These are phyloP conservation scores for Baccha elongata DNA, from an alignment of 2,888 invertebrate species.

Conservation along the genomic window DNA sequence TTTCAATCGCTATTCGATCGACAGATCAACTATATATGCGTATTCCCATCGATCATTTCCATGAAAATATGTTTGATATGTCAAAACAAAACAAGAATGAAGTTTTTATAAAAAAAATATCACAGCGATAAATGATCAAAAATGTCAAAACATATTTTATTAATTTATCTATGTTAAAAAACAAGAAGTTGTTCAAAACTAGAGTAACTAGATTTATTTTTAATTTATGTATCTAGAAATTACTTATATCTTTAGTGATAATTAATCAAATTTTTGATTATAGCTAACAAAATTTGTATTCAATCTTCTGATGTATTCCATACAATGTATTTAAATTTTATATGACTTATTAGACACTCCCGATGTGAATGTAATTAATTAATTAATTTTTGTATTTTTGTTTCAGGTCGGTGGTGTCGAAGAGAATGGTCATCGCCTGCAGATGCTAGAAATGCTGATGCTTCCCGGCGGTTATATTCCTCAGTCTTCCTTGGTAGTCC, in stretches of 20 bases:
- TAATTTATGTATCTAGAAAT: no score
- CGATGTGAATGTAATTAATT: conserved; percentile 42
- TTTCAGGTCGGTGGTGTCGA: conserved; percentile 95
- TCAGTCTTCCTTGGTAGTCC: conserved; percentile 97
- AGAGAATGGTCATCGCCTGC: conserved; percentile 95
- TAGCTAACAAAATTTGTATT: conserved; percentile 1
- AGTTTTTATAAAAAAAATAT: no score
- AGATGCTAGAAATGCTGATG: conserved; percentile 90
- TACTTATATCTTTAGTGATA: no score
- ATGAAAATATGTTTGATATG: conserved; percentile 51
- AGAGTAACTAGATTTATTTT: not conserved
- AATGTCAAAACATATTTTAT: no score
- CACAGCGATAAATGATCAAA: no score
- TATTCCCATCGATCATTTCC: conserved; percentile 64
- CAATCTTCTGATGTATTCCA: conserved; percentile 49
- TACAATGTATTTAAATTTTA: conserved; percentile 23
- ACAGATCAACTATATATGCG: conserved; percentile 23
- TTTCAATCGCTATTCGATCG: conserved; percentile 45
- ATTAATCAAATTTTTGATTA: conserved; percentile 42
- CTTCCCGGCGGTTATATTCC: conserved; percentile 93
- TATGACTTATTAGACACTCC: conserved; percentile 1
- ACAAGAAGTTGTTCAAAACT: conserved; percentile 23
- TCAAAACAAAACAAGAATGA: conserved; percentile 38
- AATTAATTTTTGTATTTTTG: conserved; percentile 63
- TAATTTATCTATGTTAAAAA: not conserved